phyloP scores from a whole-genome alignment of 1,140 invertebrate genomes.

The Dendroctonus valens region DNA sequence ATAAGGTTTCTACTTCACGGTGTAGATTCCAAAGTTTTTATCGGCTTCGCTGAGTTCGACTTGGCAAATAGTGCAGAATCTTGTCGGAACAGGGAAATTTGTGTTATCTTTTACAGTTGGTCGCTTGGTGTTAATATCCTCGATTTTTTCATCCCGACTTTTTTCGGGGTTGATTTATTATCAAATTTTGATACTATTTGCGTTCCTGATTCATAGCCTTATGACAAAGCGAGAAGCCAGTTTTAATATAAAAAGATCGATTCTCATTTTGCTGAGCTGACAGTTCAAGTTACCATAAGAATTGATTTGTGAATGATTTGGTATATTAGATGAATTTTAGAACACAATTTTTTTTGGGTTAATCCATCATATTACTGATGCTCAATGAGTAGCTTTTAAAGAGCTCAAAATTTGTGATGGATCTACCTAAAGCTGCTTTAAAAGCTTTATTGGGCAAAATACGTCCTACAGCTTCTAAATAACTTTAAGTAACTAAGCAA shows the following conservation, averaged over 20 bases:
- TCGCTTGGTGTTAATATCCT: slow-evolving; percentile 16
- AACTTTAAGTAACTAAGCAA: no score
- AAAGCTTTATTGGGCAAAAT: no score
- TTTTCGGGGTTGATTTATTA: slow-evolving; percentile 12
- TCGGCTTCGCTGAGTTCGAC: slow-evolving; percentile 12
- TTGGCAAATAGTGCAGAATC: slow-evolving; percentile 27
- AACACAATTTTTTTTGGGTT: no score
- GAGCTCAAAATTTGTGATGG: no score
- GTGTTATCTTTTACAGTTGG: slow-evolving; percentile 31
- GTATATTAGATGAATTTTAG: no score
- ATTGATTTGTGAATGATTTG: no score
- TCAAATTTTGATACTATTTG: slow-evolving; percentile 10
- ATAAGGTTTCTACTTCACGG: slow-evolving; percentile 21
- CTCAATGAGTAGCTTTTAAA: no score
- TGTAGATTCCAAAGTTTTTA: slow-evolving; percentile 20
- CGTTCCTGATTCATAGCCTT: slow-evolving; percentile 4
- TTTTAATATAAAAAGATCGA: not conserved
- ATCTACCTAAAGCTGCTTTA: no score
- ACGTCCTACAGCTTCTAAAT: no score
- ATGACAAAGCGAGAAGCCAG: not conserved
- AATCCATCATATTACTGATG: no score
- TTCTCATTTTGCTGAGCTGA: no score
- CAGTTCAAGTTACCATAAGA: no score
- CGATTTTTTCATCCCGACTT: slow-evolving; percentile 16
- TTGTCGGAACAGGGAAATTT: slow-evolving; percentile 20